A percentile compares a stretch with the other conserved stretches of the same genome.
These are phyloP conservation scores for Carduelis carduelis DNA, from an alignment of 2,797 vertebrate species.

Conservation along the genomic window DNA sequence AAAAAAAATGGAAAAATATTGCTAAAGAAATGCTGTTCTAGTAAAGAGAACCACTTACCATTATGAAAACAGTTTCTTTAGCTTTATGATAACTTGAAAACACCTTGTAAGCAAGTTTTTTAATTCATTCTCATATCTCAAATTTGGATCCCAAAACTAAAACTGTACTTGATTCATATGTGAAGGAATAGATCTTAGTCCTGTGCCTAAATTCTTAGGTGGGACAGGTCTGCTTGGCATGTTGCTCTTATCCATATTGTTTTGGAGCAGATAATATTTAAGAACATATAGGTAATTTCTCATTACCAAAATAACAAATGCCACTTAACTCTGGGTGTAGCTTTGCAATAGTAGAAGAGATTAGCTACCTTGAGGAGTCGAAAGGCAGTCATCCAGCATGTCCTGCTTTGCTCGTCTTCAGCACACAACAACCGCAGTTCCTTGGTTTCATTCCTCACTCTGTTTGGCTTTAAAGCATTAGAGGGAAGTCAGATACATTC, in stretches of 20 bases:
- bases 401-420: constrained; percentile 92
- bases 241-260: not conserved
- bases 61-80: not conserved
- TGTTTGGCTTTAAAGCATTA: constrained; percentile 83
- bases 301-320: not conserved
- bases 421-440: constrained; percentile 93
- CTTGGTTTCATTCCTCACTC: constrained; percentile 87
- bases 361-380: constrained; percentile 89
- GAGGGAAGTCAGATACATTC: not conserved
- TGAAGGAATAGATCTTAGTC: not conserved
- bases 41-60: not conserved
- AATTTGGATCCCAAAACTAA: not conserved
- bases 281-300: not conserved
- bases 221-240: not conserved
- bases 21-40: not conserved
- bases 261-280: not conserved
- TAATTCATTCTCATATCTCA: not conserved
- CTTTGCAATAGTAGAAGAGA: not conserved
- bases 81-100: not conserved
- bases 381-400: constrained; percentile 96
- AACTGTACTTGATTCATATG: not conserved
- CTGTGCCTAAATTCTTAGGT: not conserved
- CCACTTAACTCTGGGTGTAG: not conserved
- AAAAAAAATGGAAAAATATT: not conserved
- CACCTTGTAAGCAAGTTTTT: not conserved